Base-by-base conservation (phyloP, 2,797 vertebrate species). In the Geotrypetes seraphini region DNA sequence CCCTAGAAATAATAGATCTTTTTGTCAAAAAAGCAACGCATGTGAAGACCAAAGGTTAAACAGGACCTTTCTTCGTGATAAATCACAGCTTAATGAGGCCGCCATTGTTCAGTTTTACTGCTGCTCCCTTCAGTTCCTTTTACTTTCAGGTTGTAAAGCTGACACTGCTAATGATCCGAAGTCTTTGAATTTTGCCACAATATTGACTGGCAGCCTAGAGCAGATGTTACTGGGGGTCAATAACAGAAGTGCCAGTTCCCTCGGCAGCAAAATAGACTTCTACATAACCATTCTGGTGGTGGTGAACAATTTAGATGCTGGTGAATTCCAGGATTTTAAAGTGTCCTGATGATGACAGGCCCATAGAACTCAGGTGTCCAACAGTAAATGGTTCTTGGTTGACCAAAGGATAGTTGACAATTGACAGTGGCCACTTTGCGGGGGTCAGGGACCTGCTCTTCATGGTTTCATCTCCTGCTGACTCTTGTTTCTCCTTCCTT, bases 51-150 rank as follows among this genome's bases (percentile, higher is more conserved):
- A 89, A 90, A 89, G 88, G 90, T 90, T 91, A 88, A 92, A 89
- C 85, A 77, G 88, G 85, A 87, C 88, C 87, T 88, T 91, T 86
- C 89, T 91, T 89, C 87, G 88, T 93, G 91, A 96, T 96, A 96
- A 95, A 96, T 95, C 89, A 92, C 89, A 89, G 76, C 81, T 91
- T 97, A 92, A 96, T 94, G 90, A 92, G 89, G 74, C 78, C 67
- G 76, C 84, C 63, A 90, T 92, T 92, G 87, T 89, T 67, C 69
- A 39, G 54, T 66, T 78, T 84, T 84, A 85, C 81, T 61, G 73
- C 78, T 81, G 73, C 78, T 79, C 83, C 82, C 85, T 88, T 86
- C 88, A 82, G 84, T 80, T 83, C 83, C 80, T 76, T n/a, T 88
- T 88, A 91, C 87, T 87, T 90, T 87, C 65, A 81, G 86, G 86